phyloP scores from a whole-genome alignment of 2,888 invertebrate genomes.

The Gastrophysa polygoni region DNA sequence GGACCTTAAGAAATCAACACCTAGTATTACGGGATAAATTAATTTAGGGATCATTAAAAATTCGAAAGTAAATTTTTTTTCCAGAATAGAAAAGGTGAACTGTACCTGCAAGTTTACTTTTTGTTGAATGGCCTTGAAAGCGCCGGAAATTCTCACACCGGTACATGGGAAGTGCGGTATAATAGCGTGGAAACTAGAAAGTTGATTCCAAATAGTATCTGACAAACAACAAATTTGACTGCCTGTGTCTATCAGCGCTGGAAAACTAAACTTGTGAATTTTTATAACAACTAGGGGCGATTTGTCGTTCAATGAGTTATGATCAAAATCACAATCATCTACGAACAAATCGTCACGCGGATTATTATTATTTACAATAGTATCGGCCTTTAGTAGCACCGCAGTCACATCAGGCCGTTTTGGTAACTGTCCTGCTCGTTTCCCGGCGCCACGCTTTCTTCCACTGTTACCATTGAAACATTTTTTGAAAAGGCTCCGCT shows the following conservation, averaged over 20 bases:
- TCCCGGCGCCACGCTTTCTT: background rate
- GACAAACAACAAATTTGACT: background rate
- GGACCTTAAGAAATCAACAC: background rate
- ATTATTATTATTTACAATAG: background rate
- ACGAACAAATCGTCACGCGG: background rate
- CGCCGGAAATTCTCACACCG: slow-evolving; percentile 15
- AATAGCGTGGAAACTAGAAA: background rate
- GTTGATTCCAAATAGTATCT: background rate
- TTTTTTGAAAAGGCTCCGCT: background rate
- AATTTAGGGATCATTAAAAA: background rate
- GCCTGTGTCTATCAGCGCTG: background rate
- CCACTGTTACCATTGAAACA: background rate
- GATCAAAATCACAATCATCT: background rate
- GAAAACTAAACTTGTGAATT: background rate
- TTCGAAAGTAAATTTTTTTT: background rate
- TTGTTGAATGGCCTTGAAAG: slow-evolving; percentile 3
- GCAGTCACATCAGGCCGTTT: background rate
- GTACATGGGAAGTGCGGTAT: slow-evolving; percentile 2
- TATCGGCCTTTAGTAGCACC: background rate
- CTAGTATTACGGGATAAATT: slow-evolving; percentile 1
- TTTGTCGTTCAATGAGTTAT: background rate
- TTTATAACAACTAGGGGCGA: background rate
- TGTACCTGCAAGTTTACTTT: too few relatives aligned
- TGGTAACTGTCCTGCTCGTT: background rate
- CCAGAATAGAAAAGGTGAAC: too few relatives aligned